phyloP scores from a whole-genome alignment of 2,113 vertebrate species.

The Solea senegalensis region DNA sequence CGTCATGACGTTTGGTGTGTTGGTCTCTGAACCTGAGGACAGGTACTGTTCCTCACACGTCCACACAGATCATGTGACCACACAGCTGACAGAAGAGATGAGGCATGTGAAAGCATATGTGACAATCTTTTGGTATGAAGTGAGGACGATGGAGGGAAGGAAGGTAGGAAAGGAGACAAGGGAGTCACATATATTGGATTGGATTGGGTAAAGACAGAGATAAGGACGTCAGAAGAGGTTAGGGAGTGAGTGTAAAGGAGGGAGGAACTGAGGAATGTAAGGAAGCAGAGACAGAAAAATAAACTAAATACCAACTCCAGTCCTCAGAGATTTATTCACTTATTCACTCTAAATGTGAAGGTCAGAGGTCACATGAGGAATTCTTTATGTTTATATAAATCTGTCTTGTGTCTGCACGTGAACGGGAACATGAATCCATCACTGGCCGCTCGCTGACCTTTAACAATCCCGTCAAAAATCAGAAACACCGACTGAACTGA shows the following conservation, averaged over 20 bases:
- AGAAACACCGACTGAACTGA: neutral
- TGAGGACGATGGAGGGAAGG: neutral
- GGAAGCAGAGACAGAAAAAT: conserved; percentile 26
- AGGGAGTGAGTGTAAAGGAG: neutral
- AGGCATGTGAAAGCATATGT: too few relatives aligned
- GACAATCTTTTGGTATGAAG: too few relatives aligned
- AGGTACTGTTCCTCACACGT: conserved; percentile 71
- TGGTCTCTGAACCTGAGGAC: conserved; percentile 74
- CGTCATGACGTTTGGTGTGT: conserved; percentile 58
- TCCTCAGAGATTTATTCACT: conserved; percentile 26
- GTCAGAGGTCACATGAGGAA: conserved; percentile 50
- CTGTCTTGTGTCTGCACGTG: conserved; percentile 12
- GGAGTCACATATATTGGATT: neutral
- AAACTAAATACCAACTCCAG: conserved; percentile 32
- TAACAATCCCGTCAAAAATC: neutral
- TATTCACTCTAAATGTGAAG: conserved; percentile 31
- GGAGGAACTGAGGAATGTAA: conserved; percentile 42
- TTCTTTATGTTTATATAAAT: conserved; percentile 25
- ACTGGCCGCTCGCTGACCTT: neutral
- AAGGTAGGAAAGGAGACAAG: neutral
- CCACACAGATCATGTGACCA: neutral
- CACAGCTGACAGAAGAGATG: neutral
- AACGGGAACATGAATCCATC: conserved; percentile 5
- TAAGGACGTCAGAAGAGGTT: neutral
- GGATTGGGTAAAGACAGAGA: neutral